A percentile compares a stretch with the other conserved stretches of the same genome.
phyloP scores from a whole-genome alignment of 2,888 invertebrate species.

The Ectemnius lituratus region DNA sequence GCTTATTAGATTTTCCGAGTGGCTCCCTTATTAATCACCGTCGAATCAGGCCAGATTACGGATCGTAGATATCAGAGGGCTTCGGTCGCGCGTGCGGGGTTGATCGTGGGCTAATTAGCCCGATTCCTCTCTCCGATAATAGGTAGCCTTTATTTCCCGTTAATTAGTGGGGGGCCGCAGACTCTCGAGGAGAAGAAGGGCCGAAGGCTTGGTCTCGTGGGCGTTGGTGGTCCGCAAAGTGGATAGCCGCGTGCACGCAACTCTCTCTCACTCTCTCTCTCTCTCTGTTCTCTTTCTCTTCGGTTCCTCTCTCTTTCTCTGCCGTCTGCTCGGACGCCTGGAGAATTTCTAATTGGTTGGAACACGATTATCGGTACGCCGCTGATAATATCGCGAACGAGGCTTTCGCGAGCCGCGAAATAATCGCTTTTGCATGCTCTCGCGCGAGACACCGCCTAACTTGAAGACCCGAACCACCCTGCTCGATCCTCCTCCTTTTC shows the following conservation, averaged over 20 bases:
- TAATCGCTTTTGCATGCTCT: conserved; percentile 60
- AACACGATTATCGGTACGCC: conserved; percentile 48
- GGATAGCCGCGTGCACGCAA: conserved; percentile 14
- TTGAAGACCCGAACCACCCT: conserved; percentile 1
- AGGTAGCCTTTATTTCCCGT: conserved; percentile 1
- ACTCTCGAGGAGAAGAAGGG: conserved; percentile 9
- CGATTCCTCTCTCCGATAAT: conserved; percentile 7
- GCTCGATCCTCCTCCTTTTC: not conserved
- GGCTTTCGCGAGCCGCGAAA: conserved; percentile 32
- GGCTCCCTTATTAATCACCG: not conserved
- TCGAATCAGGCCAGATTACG: not conserved
- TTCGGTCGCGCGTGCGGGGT: not conserved
- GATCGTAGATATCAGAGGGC: not conserved
- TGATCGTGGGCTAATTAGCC: not conserved
- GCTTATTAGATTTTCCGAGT: not conserved
- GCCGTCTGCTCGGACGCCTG: conserved; percentile 32
- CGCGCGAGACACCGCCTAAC: conserved; percentile 48
- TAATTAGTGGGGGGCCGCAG: not conserved
- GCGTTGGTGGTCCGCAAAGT: conserved; percentile 10
- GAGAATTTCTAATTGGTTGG: conserved; percentile 54
- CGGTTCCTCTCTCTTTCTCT: not conserved
- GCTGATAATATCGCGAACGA: conserved; percentile 45
- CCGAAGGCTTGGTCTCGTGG: not conserved
- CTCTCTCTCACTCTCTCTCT: too few relatives aligned
- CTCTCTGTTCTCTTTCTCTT: too few relatives aligned